Evolutionary conservation across 2,113 vertebrate species (phyloP).

Genomic region (Crotalus horridus): DNA sequence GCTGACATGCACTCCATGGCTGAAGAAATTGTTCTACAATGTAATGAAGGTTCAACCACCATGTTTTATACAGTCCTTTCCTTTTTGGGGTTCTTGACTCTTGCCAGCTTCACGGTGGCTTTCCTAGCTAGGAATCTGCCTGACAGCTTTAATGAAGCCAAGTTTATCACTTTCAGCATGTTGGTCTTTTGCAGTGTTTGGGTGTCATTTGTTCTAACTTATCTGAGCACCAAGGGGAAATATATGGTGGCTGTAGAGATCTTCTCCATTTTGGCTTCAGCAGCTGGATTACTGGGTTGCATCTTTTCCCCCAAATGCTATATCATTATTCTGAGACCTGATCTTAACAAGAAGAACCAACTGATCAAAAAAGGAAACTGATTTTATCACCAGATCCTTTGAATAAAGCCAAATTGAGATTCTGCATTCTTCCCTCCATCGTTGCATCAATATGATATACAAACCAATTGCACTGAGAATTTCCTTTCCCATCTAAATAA

Average conservation of each 20-base stretch:
- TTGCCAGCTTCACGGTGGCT: neutral
- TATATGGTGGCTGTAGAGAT: neutral
- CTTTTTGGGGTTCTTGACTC: neutral
- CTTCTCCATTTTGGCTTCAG: neutral
- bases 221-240: too few relatives aligned
- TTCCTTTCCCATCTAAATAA: too few relatives aligned
- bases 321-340: neutral
- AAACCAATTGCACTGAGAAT: too few relatives aligned
- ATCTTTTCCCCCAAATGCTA: neutral
- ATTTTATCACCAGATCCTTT: neutral
- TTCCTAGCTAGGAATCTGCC: neutral
- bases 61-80: neutral
- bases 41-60: neutral
- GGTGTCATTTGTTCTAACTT: neutral
- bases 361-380: neutral
- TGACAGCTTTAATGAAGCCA: neutral
- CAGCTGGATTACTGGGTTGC: neutral
- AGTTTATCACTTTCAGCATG: neutral
- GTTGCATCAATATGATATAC: neutral
- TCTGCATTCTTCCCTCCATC: neutral
- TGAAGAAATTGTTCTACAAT: neutral
- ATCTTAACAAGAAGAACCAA: neutral
- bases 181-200: neutral
- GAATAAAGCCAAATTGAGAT: neutral
- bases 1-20: neutral